Conservation (phyloP, 2,888 invertebrate species). For the Anaspis maculata region DNA sequence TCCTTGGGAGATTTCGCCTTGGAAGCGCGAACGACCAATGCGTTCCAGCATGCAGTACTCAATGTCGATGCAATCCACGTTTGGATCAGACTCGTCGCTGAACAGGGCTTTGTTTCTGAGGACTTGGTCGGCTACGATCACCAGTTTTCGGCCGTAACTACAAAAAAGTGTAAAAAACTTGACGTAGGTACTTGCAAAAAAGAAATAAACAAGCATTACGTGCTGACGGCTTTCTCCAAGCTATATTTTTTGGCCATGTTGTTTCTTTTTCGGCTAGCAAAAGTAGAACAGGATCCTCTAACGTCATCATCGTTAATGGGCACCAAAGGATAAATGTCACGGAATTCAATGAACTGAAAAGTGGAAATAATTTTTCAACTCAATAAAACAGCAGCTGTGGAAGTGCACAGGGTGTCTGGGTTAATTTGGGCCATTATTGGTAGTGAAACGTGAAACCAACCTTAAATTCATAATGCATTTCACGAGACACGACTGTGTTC, state of each 20-base stretch:
- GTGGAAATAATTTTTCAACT: too few relatives aligned
- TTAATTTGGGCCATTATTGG: too few relatives aligned
- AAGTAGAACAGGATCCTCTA: conserved; percentile 61
- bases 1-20: conserved; percentile 63
- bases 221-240: conserved; percentile 43
- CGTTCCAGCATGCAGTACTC: conserved; percentile 66
- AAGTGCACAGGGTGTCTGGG: conserved; percentile 2
- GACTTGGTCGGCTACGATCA: conserved; percentile 62
- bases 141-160: conserved; percentile 55
- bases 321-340: conserved; percentile 53
- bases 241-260: conserved; percentile 38
- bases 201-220: conserved; percentile 27
- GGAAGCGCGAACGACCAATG: conserved; percentile 60
- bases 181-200: not conserved
- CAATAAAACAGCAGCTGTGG: too few relatives aligned
- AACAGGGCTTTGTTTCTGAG: conserved; percentile 51
- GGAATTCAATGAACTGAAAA: conserved; percentile 43
- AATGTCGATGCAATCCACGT: conserved; percentile 45
- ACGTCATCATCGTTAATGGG: conserved; percentile 48
- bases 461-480: too few relatives aligned
- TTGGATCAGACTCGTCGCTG: conserved; percentile 43
- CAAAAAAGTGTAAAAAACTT: too few relatives aligned
- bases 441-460: too few relatives aligned
- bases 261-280: conserved; percentile 47
- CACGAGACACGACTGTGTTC: too few relatives aligned